phyloP scores from a whole-genome alignment of 2,888 invertebrate species.

The Platycnemis pennipes region DNA sequence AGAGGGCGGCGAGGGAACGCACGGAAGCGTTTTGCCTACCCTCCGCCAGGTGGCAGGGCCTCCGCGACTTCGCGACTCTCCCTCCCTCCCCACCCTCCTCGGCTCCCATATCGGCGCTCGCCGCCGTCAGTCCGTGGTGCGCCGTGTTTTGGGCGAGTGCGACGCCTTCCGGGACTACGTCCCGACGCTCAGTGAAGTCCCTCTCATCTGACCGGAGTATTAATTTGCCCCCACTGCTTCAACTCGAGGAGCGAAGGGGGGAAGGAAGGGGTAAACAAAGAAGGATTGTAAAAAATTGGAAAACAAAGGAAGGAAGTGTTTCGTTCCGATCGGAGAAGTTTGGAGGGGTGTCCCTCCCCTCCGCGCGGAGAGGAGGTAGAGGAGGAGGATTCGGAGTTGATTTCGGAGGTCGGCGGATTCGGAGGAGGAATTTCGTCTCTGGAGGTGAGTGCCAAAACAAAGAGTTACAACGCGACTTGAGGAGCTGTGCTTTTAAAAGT shows the following conservation, averaged over 20 bases:
- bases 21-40: slow-evolving; percentile 31
- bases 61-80: not conserved
- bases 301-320: slow-evolving; percentile 8
- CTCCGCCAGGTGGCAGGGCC: slow-evolving; percentile 62
- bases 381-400: not conserved
- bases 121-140: slow-evolving; percentile 50
- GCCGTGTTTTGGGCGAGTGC: slow-evolving; percentile 56
- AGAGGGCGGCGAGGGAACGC: not conserved
- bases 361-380: not conserved
- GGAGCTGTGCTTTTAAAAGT: not conserved
- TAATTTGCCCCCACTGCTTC: slow-evolving; percentile 4
- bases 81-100: not conserved
- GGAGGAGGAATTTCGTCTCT: not conserved
- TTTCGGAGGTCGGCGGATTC: not conserved
- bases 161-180: not conserved
- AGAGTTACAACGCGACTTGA: not conserved
- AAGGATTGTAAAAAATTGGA: not conserved
- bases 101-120: not conserved
- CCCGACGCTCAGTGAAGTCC: not conserved
- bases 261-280: slow-evolving; percentile 29
- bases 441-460: not conserved
- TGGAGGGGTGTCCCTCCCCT: not conserved
- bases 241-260: not conserved
- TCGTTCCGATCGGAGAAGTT: not conserved
- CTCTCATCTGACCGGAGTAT: not conserved